Base-by-base conservation (phyloP, 1,140 invertebrate genomes). In the Drosophila melanogaster region DNA sequence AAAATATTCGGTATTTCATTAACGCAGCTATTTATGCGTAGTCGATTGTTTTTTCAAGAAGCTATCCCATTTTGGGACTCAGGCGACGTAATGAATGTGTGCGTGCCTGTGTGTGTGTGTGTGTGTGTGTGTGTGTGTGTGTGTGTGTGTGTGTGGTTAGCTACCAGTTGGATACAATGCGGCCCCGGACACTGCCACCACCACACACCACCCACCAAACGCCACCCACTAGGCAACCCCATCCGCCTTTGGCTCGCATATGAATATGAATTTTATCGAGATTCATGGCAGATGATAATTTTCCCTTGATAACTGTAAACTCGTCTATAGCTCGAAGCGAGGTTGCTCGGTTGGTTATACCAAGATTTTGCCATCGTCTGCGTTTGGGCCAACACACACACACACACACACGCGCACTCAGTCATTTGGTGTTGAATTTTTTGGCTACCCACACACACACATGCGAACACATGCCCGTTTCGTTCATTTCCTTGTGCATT, bases 251-350 rank as follows among this genome's bases (percentile, higher is more conserved):
- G 54, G 60, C 59, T 78, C 62, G 76, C 84, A 87, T 89, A 84
- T 87, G 79, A 89, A 87, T 87, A 87, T 87, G 84, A 87, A 87
- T 87, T 87, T 87, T 87, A 87, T 90, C 83, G 77, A 90, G 87
- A 90, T 90, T 90, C 83, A 87, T 91, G 85, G 89, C 87, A 90
- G 87, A 89, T 90, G 87, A 90, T 90, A 90, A 90, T 90, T 90
- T 90, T 90, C 87, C 87, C 87, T 90, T 90, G 87, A 90, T 90
- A 90, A 90, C 87, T 90, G 84, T 90, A 91, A 91, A 90, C 79
- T 90, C 87, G 87, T 90, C 87, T 90, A 90, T 90, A 84, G 87
- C 87, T 90, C 77, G 74, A 87, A 90, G 87, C 87, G 83, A 90
- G 87, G 87, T 89, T 90, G 74, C 67, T 86, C 44, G 66, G 64